Evolutionary conservation across 2,113 vertebrate species (phyloP), one percentile per base, ranked within the genome.

Genomic region (Vidua chalybeata): DNA sequence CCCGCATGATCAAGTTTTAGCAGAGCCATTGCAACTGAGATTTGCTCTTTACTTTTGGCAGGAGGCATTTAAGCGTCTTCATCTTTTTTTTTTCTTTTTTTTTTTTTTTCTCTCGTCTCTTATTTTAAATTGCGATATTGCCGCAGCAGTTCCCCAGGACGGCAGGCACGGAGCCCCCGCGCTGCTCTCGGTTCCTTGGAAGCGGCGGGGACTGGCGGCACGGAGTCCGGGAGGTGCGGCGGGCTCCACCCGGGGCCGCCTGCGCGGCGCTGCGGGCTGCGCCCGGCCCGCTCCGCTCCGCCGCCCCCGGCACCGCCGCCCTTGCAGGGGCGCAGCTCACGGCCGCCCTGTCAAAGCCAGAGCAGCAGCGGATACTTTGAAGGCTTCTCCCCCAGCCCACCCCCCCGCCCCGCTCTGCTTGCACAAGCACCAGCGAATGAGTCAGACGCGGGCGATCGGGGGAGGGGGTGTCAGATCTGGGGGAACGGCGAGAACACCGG

Each of bases 101-200:
- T 1, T 2, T 6, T 16, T 41, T 31, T 21, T 20, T 1, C 13
- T 8, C n/a, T 35, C 12, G 41, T 41, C 41, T 41, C 41, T 12
- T 41, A 41, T 41, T 41, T 13, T 7, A 19, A 54, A 46, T 46
- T 6, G 84, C 89, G 30, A 52, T 74, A 7, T 84, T 94, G 97
- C 97, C 96, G 98, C 98, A 97, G 98, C 98, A 97, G 96, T 84
- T 98, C 92, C 87, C 61, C 97, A 97, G 98, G 97, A 97, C 97
- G 97, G 97, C 97, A 27, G 87, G 61, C 86, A 18, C 90, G 24
- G 55, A 85, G 88, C 88, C 89, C 85, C 90, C 64, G 94, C 95
- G 90, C 95, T 95, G 89, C 96, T 97, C 97, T 72, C 96, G 56
- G 97, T 96, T 95, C 93, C 97, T 87, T 48, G 96, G 89, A 94